Evolutionary conservation across 2,888 invertebrate genomes (phyloP).

Genomic region (Callyntrura sp.): DNA sequence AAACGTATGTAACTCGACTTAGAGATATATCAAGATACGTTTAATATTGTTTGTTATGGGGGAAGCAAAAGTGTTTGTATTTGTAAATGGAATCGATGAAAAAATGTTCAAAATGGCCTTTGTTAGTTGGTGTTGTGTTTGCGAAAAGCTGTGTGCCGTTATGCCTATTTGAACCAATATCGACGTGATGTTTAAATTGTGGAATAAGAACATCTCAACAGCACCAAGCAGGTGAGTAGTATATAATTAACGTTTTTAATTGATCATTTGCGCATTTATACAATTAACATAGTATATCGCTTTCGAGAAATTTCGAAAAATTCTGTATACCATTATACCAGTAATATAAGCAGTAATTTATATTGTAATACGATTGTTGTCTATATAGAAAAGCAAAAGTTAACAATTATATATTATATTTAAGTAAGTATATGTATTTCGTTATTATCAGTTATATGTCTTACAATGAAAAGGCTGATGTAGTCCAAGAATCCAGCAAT

Average conservation of each 20-base stretch:
- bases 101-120: too few relatives aligned
- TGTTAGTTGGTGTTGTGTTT: too few relatives aligned
- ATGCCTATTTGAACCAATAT: too few relatives aligned
- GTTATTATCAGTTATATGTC: not conserved
- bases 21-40: too few relatives aligned
- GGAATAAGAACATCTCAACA: not conserved
- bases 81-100: too few relatives aligned
- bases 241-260: not conserved
- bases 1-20: too few relatives aligned
- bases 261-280: not conserved
- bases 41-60: too few relatives aligned
- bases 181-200: too few relatives aligned
- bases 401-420: not conserved
- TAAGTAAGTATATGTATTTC: not conserved
- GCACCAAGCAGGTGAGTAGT: not conserved
- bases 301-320: not conserved
- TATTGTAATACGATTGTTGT: not conserved
- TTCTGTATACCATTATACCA: not conserved
- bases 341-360: not conserved
- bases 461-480: not conserved
- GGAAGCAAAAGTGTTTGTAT: too few relatives aligned
- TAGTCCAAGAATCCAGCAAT: not conserved
- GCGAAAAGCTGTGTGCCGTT: too few relatives aligned
- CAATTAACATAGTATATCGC: not conserved
- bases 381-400: conserved; percentile 20